These are phyloP conservation scores for Nomada fabriciana DNA, from an alignment of 2,888 invertebrate genomes.

Conservation along the genomic window DNA sequence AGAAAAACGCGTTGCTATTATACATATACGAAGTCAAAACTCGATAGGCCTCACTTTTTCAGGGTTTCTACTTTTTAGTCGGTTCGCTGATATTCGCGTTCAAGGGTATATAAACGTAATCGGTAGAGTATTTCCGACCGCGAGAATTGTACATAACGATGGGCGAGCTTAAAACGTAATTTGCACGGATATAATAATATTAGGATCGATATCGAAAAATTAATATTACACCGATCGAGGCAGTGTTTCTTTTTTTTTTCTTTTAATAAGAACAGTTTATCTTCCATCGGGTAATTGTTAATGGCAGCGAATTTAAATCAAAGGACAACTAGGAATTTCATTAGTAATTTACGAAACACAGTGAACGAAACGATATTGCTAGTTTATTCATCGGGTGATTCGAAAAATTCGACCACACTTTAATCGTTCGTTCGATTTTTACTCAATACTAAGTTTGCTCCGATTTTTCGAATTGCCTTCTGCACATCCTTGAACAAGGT, in stretches of 20 bases:
- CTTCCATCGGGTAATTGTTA: too few species aligned
- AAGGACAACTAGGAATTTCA: too few species aligned
- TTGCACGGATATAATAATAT: constrained; percentile 29
- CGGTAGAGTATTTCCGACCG: neutral
- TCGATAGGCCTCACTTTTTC: constrained; percentile 62
- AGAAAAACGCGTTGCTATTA: constrained; percentile 52
- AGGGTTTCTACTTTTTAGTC: constrained; percentile 62
- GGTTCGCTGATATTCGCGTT: constrained; percentile 26
- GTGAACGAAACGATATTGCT: neutral
- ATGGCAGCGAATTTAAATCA: too few species aligned
- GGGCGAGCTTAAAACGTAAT: constrained; percentile 53
- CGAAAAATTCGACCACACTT: neutral
- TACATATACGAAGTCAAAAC: constrained; percentile 54
- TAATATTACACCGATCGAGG: too few species aligned
- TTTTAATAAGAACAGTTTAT: too few species aligned
- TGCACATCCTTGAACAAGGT: neutral
- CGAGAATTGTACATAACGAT: constrained; percentile 53
- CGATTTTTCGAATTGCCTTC: too few species aligned
- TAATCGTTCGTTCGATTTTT: neutral
- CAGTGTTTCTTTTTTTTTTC: too few species aligned
- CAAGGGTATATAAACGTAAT: too few species aligned
- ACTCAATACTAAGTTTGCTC: too few species aligned
- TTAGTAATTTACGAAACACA: too few species aligned
- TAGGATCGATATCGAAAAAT: constrained; percentile 22
- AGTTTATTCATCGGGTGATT: neutral